phyloP scores from a whole-genome alignment of 1,140 invertebrate species.

The Sycophila sp. region DNA sequence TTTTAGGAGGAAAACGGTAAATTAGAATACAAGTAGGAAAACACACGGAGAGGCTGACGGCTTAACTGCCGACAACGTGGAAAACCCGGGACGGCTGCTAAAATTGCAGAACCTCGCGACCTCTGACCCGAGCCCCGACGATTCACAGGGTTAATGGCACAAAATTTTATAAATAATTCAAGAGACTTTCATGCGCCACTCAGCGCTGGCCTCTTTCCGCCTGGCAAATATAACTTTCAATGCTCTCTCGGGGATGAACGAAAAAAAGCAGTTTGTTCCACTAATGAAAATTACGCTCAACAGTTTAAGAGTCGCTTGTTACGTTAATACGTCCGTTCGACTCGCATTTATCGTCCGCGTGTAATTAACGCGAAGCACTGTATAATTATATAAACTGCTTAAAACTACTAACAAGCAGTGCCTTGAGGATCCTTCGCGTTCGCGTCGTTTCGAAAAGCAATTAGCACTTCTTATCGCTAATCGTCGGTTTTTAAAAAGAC shows the following conservation, averaged over 20 bases:
- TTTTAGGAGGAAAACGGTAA: no score
- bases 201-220: neutral
- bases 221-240: neutral
- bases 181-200: neutral
- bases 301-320: neutral
- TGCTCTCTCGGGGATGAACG: neutral
- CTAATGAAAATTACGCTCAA: no score
- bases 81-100: neutral
- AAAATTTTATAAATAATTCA: conserved; percentile 23
- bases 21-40: neutral
- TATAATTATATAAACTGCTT: no score
- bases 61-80: neutral
- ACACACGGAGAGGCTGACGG: no score
- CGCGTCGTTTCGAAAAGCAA: no score
- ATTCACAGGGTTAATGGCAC: neutral
- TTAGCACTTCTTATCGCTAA: no score
- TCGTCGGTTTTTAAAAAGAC: no score
- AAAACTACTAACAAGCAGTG: no score
- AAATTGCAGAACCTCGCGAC: conserved; percentile 5
- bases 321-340: neutral
- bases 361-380: no score
- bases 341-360: neutral
- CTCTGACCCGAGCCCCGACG: neutral
- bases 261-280: neutral
- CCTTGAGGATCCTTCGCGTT: no score